Conservation (phyloP, 2,113 vertebrate genomes). For the Stegastes partitus region DNA sequence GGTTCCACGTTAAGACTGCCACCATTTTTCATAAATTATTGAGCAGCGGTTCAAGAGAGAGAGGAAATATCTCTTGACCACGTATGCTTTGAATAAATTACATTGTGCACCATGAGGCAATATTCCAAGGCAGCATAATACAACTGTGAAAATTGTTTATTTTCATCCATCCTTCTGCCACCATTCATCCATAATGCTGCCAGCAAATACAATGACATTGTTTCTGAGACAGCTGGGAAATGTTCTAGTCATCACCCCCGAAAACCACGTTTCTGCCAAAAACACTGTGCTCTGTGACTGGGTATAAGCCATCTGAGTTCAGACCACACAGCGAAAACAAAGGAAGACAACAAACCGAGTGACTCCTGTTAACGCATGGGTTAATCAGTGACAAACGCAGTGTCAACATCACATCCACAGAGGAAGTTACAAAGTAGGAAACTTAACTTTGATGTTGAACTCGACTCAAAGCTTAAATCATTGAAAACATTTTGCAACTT, state of each 20-base stretch:
- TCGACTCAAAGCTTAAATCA: background rate
- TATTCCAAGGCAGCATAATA: constrained; percentile 71
- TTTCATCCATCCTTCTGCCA: constrained; percentile 71
- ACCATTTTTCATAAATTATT: constrained; percentile 42
- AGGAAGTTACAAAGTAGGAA: background rate
- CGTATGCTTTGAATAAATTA: constrained; percentile 57
- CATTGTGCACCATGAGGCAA: constrained; percentile 65
- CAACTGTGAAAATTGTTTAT: constrained; percentile 73
- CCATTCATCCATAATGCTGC: constrained; percentile 67
- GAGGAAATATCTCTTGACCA: constrained; percentile 47
- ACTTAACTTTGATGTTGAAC: background rate
- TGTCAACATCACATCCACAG: background rate
- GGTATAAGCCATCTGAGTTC: constrained; percentile 37
- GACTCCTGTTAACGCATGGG: constrained; percentile 1
- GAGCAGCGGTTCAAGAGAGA: constrained; percentile 27
- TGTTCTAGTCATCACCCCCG: constrained; percentile 65
- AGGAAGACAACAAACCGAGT: background rate
- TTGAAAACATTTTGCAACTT: constrained; percentile 17
- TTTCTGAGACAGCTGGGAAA: constrained; percentile 75
- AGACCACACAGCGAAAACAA: constrained; percentile 36
- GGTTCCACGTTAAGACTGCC: constrained; percentile 26
- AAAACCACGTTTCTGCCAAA: constrained; percentile 58
- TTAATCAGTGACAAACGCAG: background rate
- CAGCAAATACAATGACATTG: constrained; percentile 77
- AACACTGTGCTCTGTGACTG: constrained; percentile 46